A percentile compares a stretch with the other conserved stretches of the same genome.
Conservation (phyloP, 2,797 vertebrate species). For the Pithecia hirsuta region DNA sequence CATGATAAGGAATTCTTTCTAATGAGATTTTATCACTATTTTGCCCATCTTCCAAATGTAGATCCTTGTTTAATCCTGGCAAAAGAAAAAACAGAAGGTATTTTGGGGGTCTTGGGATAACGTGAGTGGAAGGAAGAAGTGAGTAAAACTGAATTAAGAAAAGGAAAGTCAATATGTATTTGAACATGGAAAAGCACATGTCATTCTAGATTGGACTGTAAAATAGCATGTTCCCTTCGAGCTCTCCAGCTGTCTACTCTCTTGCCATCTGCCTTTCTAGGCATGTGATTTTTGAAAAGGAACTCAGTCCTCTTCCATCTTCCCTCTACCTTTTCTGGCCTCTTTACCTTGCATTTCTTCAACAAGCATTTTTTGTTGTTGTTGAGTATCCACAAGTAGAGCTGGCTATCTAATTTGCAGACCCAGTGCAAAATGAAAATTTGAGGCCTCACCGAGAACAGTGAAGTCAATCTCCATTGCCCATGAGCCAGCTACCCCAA, state of each 20-base stretch:
- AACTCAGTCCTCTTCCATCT: neutral
- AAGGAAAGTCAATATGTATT: neutral
- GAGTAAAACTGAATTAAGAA: constrained; percentile 10
- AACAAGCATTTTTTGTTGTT: neutral
- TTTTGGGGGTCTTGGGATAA: neutral
- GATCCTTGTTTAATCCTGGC: constrained; percentile 34
- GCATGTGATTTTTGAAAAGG: neutral
- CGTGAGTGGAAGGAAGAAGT: neutral
- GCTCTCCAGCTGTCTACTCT: neutral
- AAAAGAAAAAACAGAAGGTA: constrained; percentile 12
- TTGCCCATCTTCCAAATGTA: constrained; percentile 1
- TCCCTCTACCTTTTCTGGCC: neutral
- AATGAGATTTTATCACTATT: constrained; percentile 65
- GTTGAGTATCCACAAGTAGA: neutral
- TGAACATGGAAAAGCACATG: constrained; percentile 19
- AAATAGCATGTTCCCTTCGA: neutral
- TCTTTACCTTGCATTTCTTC: neutral
- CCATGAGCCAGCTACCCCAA: neutral
- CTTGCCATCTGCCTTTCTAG: neutral
- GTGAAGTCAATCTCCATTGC: neutral
- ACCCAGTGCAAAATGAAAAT: neutral
- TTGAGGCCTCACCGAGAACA: neutral
- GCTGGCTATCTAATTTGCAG: neutral
- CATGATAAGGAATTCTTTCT: constrained; percentile 48
- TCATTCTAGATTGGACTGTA: neutral